Evolutionary conservation across 2,888 invertebrate species (phyloP), one percentile per base, ranked within the genome.

Genomic region (Ormyrus thymus): DNA sequence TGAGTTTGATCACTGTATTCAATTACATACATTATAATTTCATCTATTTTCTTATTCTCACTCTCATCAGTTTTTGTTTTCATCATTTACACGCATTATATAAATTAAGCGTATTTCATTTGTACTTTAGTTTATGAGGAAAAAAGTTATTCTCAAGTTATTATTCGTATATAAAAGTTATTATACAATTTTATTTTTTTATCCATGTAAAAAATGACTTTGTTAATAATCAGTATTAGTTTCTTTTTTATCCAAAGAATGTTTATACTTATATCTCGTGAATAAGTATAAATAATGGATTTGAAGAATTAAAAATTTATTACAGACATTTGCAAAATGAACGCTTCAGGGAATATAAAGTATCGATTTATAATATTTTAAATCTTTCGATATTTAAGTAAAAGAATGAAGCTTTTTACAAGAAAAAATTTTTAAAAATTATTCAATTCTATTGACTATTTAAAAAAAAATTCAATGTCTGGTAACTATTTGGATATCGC

Each of bases 61-160:
- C 50, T 13, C n/a, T 7, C 43, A 48, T 76, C 69, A 76, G 48
- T 69, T 46, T 64, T 53, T 70, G 13, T 64, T 29, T 29, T 29
- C 29, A 29, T 29, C 29, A 29, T 29, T 29, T 29, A 1, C 29
- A 2, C 29, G 29, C 29, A 29, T 29, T 29, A 29, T 29, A 29
- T 29, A 29, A 76, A 76, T 56, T 9, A 76, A 70, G 75, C 64
- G 70, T 58, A 76, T 76, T 11, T 58, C 15, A 50, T 76, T 70
- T 76, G 76, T 70, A 64, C 56, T 58, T 7, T 70, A 76, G 76
- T 76, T 69, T 59, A 62, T n/a, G 64, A 62, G 62, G 69, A 76
- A 69, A 69, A 51, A 64, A 43, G 29, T 53, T 56, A 50, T 76
- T 70, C 50, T 29, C 48, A 61, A 68, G 29, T n/a, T 48, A 15